Percentiles rank a stretch among this genome's conserved stretches.
Evolutionary conservation across 2,113 vertebrate genomes (phyloP).

Genomic region (Himantopus leucocephalus): DNA sequence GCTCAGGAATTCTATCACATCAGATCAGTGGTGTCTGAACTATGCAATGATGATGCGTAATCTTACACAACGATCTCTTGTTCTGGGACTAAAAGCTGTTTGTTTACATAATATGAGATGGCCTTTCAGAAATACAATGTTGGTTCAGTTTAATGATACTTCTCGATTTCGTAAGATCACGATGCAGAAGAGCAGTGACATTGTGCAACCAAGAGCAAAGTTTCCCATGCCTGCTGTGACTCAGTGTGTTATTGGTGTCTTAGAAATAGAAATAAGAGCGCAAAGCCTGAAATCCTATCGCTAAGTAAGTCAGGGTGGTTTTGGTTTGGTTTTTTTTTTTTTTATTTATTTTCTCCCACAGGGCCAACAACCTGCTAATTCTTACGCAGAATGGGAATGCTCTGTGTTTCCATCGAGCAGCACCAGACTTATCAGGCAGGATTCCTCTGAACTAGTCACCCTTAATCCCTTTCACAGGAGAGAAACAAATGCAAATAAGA

Average conservation of each 20-base stretch:
- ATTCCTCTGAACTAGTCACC: background rate
- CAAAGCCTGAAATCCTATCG: background rate
- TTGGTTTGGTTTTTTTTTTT: background rate
- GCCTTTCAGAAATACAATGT: background rate
- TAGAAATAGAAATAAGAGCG: background rate
- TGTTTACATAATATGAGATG: slow-evolving; percentile 31
- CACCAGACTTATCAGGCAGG: background rate
- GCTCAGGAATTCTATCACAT: background rate
- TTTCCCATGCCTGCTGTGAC: slow-evolving; percentile 24
- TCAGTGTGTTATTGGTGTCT: background rate
- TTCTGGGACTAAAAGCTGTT: slow-evolving; percentile 36
- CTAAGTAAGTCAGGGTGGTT: background rate
- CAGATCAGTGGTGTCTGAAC: background rate
- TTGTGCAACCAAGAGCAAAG: background rate
- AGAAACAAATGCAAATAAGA: slow-evolving; percentile 33
- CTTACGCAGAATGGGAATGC: background rate
- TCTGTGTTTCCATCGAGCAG: background rate
- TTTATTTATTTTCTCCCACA: background rate
- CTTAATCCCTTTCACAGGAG: background rate
- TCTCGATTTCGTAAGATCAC: background rate
- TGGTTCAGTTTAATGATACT: background rate
- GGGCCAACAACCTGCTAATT: background rate
- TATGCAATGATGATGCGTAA: background rate
- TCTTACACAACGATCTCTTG: slow-evolving; percentile 5
- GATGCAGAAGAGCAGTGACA: background rate